A percentile compares a stretch with the other conserved stretches of the same genome.
Evolutionary conservation across 2,113 vertebrate species (phyloP).

Genomic region (Haemorhous mexicanus): DNA sequence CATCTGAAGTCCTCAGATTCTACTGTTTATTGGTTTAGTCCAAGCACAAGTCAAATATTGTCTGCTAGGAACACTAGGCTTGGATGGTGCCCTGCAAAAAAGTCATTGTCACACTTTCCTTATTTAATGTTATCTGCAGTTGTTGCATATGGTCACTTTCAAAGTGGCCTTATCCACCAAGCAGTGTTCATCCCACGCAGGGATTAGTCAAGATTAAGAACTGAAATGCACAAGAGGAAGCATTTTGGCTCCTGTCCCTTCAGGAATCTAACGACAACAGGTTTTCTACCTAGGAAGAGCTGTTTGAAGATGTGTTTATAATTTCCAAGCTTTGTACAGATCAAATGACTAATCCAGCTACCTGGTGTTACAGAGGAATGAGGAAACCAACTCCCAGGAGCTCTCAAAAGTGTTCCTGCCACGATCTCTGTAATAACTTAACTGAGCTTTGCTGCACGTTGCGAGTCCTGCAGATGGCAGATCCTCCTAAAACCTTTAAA

Average conservation of each 20-base stretch:
- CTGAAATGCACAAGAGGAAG: not conserved
- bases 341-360: conserved; percentile 61
- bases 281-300: conserved; percentile 39
- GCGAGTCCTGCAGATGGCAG: not conserved
- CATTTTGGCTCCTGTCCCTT: conserved; percentile 15
- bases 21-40: conserved; percentile 50
- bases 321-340: conserved; percentile 42
- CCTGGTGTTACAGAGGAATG: conserved; percentile 54
- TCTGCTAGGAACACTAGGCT: not conserved
- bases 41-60: conserved; percentile 8
- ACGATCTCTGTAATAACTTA: not conserved
- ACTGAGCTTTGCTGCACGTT: not conserved
- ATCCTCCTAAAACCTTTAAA: not conserved
- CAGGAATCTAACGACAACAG: not conserved
- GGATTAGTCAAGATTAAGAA: not conserved
- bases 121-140: not conserved
- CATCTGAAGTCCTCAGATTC: conserved; percentile 24
- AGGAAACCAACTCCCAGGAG: conserved; percentile 60
- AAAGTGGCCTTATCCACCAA: not conserved
- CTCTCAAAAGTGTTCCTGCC: conserved; percentile 17
- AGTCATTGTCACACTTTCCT: not conserved
- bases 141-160: not conserved
- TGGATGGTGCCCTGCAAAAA: not conserved
- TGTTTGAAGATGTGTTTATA: conserved; percentile 59
- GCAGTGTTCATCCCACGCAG: not conserved